phyloP scores from a whole-genome alignment of 2,888 invertebrate genomes.

The Sinelater perroti region DNA sequence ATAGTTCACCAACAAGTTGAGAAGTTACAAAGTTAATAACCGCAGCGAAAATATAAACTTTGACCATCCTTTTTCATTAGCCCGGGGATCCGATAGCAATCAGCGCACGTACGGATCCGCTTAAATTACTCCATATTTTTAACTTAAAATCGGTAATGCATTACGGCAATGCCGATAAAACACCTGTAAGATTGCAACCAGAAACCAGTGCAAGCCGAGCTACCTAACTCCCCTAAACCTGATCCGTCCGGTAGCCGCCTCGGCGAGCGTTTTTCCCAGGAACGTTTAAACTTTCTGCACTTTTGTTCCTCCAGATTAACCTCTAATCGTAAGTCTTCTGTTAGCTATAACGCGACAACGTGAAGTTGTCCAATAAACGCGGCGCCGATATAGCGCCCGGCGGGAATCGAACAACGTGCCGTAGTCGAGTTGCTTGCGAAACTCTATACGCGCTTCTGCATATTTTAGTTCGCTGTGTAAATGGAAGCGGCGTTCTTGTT shows the following conservation, averaged over 20 bases:
- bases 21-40: conserved; percentile 54
- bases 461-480: conserved; percentile 48
- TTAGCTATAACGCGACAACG: conserved; percentile 12
- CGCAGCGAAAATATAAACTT: conserved; percentile 56
- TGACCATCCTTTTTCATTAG: conserved; percentile 57
- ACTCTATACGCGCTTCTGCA: conserved; percentile 46
- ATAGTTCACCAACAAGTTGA: conserved; percentile 51
- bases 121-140: conserved; percentile 27
- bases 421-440: conserved; percentile 39
- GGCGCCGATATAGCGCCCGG: conserved; percentile 6
- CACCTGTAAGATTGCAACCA: conserved; percentile 43
- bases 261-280: conserved; percentile 50
- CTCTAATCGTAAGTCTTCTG: conserved; percentile 34
- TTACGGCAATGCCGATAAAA: conserved; percentile 27
- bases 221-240: conserved; percentile 34
- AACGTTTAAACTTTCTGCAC: conserved; percentile 40
- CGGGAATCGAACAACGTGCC: conserved; percentile 29
- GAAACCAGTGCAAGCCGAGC: conserved; percentile 38
- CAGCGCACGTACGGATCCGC: conserved; percentile 42
- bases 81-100: conserved; percentile 48
- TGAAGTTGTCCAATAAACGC: conserved; percentile 19
- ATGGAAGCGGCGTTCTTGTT: conserved; percentile 48
- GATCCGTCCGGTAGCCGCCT: conserved; percentile 41
- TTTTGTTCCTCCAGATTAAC: conserved; percentile 34
- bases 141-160: conserved; percentile 16